Evolutionary conservation across 2,888 invertebrate species (phyloP), one percentile per base, ranked within the genome.

Genomic region (Latheticus oryzae): DNA sequence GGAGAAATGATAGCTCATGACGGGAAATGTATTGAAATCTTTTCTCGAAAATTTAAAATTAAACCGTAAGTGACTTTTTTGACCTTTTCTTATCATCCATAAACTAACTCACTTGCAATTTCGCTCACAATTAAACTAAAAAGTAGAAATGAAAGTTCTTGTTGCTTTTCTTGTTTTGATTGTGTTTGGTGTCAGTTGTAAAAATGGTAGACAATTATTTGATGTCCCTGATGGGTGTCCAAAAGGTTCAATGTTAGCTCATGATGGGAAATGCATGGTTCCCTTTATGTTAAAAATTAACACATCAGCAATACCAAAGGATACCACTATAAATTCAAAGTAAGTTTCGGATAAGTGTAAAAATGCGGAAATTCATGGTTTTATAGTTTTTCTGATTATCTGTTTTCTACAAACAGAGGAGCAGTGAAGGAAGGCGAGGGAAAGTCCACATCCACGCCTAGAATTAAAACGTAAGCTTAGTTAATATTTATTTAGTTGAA

Each of bases 261-360:
- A 53, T 17, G 35, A 30, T 13, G 53, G 53, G 11, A n/a, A 17
- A 16, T 53, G 53, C n/a, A 17, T 35, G 3, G 45, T 35, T 26
- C 16, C 30, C 17, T 43, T 28, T 28, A 28, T 3, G 11, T n/a
- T 16, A 7, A 33, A 33, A 3, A 5, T 33, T 5, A 33, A n/a
- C n/a, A n/a, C n/a, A n/a, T n/a, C n/a, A n/a, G n/a, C n/a, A n/a
- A n/a, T n/a, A n/a, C n/a, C n/a, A n/a, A n/a, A n/a, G n/a, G n/a
- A n/a, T n/a, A n/a, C n/a, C n/a, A n/a, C n/a, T n/a, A n/a, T n/a
- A n/a, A n/a, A 8, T 9, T 7, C 8, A 4, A 30, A 30, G 30
- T 8, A 7, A n/a, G n/a, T n/a, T n/a, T n/a, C n/a, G n/a, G n/a
- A n/a, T n/a, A n/a, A n/a, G n/a, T n/a, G n/a, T n/a, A n/a, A n/a